Evolutionary conservation across 2,113 vertebrate species (phyloP), one percentile per base, ranked within the genome.

Genomic region (Nothoprocta perdicaria): DNA sequence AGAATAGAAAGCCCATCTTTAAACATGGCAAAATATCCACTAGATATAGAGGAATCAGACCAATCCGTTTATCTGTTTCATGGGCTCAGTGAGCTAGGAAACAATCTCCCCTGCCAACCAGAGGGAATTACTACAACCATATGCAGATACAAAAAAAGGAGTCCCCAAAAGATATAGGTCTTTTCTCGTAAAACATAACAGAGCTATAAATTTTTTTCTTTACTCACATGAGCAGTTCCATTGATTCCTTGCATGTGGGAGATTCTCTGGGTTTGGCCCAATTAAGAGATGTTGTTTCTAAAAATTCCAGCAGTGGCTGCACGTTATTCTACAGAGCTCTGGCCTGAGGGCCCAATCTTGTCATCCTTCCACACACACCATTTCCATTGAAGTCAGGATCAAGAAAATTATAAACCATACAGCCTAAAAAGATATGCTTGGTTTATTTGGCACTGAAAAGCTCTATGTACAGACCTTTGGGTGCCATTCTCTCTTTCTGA

Each of bases 351-450:
- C 77, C 90, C 92, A 94, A 68, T 96, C 95, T 96, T 96, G 96
- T 97, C 94, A 95, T 96, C 95, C 87, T 93, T 94, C 92, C 90
- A 94, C 96, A 95, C 92, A 88, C 94, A 91, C 84, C 90, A 88
- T 94, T 97, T 96, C 84, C 85, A 96, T 88, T 96, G 95, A 97
- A 96, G 95, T 97, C 90, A 78, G 87, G 95, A 97, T 95, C 95
- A 97, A 97, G 95, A 95, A 96, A 97, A 95, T 95, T 95, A 86
- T 71, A 93, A 95, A 94, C 86, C 89, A 80, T 71, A 90, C 43
- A 93, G 86, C 93, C 75, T 92, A 84, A 93, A 96, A 93, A 96
- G 93, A 96, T 88, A 88, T 53, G 66, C 80, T 94, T 80, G 72
- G 86, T 95, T 97, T 92, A 86, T 82, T 88, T 95, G 86, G 95